Percentiles rank a stretch among this genome's conserved stretches.
phyloP scores from a whole-genome alignment of 2,797 vertebrate species.

The Muscicapa striata region DNA sequence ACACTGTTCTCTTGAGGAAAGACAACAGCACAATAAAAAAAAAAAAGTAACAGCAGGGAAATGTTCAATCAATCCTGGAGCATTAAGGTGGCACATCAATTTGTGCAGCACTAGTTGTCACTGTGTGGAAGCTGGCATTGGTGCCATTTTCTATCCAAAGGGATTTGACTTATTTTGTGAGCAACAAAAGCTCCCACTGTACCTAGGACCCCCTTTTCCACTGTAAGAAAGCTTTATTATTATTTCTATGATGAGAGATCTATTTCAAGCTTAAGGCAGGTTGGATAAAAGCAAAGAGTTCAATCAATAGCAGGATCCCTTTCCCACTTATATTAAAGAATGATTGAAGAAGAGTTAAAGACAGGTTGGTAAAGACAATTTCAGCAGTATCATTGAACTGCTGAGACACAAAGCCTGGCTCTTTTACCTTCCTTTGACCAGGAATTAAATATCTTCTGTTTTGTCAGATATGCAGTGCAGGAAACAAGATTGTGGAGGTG shows the following conservation, averaged over 20 bases:
- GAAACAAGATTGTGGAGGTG: not conserved
- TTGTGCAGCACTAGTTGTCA: constrained; percentile 21
- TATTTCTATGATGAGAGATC: constrained; percentile 29
- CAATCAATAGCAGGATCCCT: constrained; percentile 17
- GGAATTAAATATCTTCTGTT: not conserved
- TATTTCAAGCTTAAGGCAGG: constrained; percentile 25
- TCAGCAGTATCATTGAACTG: not conserved
- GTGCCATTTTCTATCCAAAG: constrained; percentile 12
- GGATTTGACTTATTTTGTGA: not conserved
- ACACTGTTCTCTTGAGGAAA: constrained; percentile 51
- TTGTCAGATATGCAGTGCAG: not conserved
- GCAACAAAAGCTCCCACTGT: not conserved
- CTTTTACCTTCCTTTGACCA: not conserved
- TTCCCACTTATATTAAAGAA: not conserved
- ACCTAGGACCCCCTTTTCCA: not conserved
- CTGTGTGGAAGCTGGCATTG: not conserved
- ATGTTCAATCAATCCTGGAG: constrained; percentile 43
- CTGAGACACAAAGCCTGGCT: not conserved
- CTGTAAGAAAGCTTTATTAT: not conserved
- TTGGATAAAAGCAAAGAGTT: constrained; percentile 11
- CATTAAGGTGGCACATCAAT: constrained; percentile 53
- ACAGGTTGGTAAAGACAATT: not conserved
- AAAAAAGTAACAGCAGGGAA: not conserved
- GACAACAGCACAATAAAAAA: not conserved
- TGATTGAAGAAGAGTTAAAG: not conserved